Conservation (phyloP, 2,113 vertebrate species). For the Vulpes ferrilata region DNA sequence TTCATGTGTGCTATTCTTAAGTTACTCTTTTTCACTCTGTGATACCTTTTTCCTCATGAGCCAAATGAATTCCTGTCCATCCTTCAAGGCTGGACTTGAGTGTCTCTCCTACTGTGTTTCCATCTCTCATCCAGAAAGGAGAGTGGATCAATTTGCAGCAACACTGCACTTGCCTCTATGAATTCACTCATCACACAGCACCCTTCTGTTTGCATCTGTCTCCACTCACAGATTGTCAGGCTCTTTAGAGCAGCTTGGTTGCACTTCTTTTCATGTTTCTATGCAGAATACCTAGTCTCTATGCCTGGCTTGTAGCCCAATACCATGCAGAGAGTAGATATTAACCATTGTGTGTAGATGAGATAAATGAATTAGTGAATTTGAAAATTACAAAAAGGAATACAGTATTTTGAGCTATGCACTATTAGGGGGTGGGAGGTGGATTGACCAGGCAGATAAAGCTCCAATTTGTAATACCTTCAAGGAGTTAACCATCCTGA, state of each 20-base stretch:
- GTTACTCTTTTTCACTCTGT: neutral
- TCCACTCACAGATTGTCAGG: neutral
- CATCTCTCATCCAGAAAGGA: neutral
- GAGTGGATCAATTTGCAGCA: neutral
- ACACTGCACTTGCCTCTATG: neutral
- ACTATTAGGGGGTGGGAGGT: accelerated
- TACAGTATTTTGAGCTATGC: neutral
- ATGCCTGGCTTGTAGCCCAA: neutral
- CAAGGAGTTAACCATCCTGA: neutral
- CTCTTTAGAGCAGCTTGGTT: neutral
- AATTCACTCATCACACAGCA: neutral
- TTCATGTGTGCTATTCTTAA: neutral
- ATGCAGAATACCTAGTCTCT: neutral
- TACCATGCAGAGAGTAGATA: neutral
- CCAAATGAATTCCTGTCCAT: neutral
- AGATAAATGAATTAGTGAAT: neutral
- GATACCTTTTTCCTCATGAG: neutral
- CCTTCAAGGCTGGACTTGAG: neutral
- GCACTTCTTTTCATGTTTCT: neutral
- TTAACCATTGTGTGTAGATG: neutral
- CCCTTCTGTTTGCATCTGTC: neutral
- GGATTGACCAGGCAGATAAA: neutral
- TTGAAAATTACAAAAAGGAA: neutral
- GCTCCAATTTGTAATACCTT: neutral
- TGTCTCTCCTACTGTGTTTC: neutral